Evolutionary conservation across 53 echinoderm and acorn worm species (phyloP), one percentile per base, ranked within the genome.

Genomic region (Echinarachnius parma): DNA sequence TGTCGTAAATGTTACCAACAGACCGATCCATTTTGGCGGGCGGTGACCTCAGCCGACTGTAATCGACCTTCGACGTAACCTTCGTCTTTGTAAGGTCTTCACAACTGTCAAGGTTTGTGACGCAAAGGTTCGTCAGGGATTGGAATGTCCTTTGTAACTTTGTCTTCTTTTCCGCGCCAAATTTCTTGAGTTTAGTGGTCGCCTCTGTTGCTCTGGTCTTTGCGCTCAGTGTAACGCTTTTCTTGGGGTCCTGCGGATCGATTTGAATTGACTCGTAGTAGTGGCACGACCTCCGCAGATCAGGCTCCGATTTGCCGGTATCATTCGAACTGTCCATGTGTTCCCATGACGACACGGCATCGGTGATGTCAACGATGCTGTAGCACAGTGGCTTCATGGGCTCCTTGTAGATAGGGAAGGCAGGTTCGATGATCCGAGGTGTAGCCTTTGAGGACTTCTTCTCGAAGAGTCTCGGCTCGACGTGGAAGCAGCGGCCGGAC

Each of bases 71-170:
- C 2, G 74, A 26, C 1, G 28, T 22, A 35, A 56, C 74, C 42
- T 56, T 54, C 52, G 18, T 4, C 4, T 50, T 8, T 20, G 74
- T 26, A 14, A 72, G 74, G 28, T 72, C 74, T 44, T 72, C 74
- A 21, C 74, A 72, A 72, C 74, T 72, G 74, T 72, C 74, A 15
- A 72, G 9, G 36, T 72, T 72, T 23, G 56, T 72, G 36, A 72
- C 56, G 26, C 74, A 72, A 3, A 72, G 57, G 28, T 72, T 72
- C 4, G 74, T 72, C 57, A 72, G 28, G 2, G 74, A 72, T 42
- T 72, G 74, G 55, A 72, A 72, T 56, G 74, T 72, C 44, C 74
- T 72, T 33, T 72, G 74, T 25, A 72, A 23, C 44, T 56, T 55
- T 16, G 56, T 56, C 44, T 72, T 71, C 35, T 72, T 72, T 9